phyloP scores from a whole-genome alignment of 2,797 vertebrate genomes.

The Melanogrammus aeglefinus region DNA sequence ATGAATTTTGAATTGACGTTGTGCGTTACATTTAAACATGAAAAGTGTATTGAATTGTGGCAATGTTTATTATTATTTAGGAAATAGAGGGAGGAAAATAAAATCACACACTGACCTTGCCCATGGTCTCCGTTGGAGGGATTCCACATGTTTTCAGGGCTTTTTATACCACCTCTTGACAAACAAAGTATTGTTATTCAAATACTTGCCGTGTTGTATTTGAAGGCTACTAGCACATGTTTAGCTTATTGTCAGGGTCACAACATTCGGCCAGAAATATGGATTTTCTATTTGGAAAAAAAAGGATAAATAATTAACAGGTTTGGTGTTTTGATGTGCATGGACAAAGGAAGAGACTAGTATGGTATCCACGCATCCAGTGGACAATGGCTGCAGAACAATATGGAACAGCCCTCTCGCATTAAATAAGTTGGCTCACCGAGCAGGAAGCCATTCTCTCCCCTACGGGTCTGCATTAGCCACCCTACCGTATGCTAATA shows the following conservation, averaged over 20 bases:
- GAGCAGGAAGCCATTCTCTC: conserved; percentile 61
- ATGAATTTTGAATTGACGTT: background rate
- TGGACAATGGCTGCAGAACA: conserved; percentile 75
- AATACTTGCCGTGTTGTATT: conserved; percentile 69
- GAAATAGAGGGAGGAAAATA: conserved; percentile 45
- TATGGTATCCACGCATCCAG: conserved; percentile 71
- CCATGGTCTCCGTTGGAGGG: conserved; percentile 80
- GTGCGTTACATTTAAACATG: background rate
- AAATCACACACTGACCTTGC: conserved; percentile 70
- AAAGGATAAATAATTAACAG: conserved; percentile 72
- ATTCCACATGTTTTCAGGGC: conserved; percentile 77
- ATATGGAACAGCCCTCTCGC: conserved; percentile 73
- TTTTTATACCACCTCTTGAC: conserved; percentile 77
- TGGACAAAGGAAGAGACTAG: conserved; percentile 78
- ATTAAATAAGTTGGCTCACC: conserved; percentile 72
- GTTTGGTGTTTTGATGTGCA: conserved; percentile 74
- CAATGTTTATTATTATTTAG: conserved; percentile 19
- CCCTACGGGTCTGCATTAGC: conserved; percentile 41
- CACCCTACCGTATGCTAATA: conserved; percentile 41
- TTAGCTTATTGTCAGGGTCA: conserved; percentile 72
- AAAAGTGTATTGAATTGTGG: background rate
- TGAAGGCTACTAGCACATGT: conserved; percentile 74
- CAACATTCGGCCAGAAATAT: conserved; percentile 77
- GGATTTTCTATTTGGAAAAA: conserved; percentile 76
- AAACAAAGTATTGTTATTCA: conserved; percentile 82